These are phyloP conservation scores for Empidonax traillii DNA, from an alignment of 2,113 vertebrate genomes.

Conservation along the genomic window DNA sequence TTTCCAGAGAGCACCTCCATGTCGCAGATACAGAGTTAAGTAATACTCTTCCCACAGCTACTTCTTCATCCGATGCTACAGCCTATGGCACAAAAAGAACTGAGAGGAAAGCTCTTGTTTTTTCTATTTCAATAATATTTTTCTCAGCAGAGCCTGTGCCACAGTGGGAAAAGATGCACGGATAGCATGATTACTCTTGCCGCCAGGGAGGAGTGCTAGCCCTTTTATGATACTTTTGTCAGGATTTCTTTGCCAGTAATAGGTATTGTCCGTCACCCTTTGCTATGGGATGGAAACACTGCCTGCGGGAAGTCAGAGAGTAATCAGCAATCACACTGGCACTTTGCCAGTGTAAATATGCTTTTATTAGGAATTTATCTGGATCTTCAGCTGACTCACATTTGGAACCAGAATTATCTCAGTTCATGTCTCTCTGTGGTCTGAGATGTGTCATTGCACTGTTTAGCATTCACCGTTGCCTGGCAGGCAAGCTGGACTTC, in stretches of 20 bases:
- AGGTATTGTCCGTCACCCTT: background rate
- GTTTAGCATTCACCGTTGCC: background rate
- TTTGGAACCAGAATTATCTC: background rate
- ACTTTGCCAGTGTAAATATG: background rate
- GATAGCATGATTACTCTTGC: background rate
- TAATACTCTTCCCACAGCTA: background rate
- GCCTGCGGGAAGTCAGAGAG: background rate
- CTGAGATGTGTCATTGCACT: background rate
- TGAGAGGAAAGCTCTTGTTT: background rate
- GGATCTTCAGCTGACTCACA: background rate
- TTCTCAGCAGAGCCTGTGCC: background rate
- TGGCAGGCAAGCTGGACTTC: background rate
- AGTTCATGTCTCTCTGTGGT: background rate
- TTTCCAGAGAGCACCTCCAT: background rate
- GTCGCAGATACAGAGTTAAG: background rate
- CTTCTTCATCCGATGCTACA: background rate
- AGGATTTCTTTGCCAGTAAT: background rate
- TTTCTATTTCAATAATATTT: background rate
- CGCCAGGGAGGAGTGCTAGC: background rate
- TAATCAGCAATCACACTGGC: background rate
- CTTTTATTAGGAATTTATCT: background rate
- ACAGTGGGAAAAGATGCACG: background rate
- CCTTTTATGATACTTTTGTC: background rate
- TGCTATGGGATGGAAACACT: background rate
- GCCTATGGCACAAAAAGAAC: background rate